A percentile compares a stretch with the other conserved stretches of the same genome.
These are phyloP conservation scores for Rhagoletis zephyria DNA, from an alignment of 1,140 invertebrate species.

Conservation along the genomic window DNA sequence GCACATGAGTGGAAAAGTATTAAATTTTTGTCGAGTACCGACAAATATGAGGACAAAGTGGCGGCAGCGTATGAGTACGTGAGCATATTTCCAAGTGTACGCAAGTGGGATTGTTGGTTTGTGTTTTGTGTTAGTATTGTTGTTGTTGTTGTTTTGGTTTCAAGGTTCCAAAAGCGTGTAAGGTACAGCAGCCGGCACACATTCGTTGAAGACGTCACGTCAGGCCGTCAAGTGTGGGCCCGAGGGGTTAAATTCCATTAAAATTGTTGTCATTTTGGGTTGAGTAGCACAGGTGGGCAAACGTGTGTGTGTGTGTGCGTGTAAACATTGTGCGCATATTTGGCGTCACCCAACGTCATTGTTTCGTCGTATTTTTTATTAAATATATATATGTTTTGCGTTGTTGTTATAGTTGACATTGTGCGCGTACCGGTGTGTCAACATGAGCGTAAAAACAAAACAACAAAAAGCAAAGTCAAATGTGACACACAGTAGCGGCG, in stretches of 20 bases:
- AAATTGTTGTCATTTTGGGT: conserved; percentile 10
- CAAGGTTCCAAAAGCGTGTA: background rate
- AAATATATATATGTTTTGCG: background rate
- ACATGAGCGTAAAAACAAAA: background rate
- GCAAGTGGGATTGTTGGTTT: no score
- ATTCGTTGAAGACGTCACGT: conserved; percentile 19
- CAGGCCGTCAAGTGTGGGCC: background rate
- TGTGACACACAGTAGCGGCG: conserved; percentile 38
- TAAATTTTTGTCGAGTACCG: background rate
- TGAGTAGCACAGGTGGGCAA: background rate
- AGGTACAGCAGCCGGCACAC: background rate
- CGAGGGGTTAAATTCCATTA: conserved; percentile 42
- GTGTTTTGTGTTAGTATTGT: background rate
- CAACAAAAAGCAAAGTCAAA: background rate
- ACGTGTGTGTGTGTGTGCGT: background rate
- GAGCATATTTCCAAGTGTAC: background rate
- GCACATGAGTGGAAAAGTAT: background rate
- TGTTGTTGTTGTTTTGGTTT: background rate
- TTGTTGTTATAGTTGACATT: conserved; percentile 34
- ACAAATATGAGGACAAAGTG: conserved; percentile 11
- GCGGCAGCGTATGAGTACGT: background rate
- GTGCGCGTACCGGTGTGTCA: background rate
- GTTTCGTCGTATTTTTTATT: background rate
- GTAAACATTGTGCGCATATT: conserved; percentile 25
- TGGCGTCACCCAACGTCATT: background rate